Evolutionary conservation across 2,888 invertebrate species (phyloP).

Genomic region (Dryocosmus kuriphilus): DNA sequence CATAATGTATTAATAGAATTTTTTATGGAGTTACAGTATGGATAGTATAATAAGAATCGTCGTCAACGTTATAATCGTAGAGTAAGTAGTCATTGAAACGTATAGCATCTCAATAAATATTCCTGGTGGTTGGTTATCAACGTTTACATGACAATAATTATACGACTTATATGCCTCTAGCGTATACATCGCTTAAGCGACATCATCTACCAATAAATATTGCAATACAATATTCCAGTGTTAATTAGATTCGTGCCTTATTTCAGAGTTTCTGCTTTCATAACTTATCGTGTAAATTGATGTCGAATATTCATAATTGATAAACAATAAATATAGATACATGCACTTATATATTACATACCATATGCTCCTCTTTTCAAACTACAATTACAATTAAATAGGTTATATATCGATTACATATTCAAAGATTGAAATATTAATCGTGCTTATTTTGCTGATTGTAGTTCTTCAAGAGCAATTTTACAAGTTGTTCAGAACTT

Average conservation of each 20-base stretch:
- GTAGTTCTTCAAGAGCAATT: background rate
- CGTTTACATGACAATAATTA: constrained; percentile 28
- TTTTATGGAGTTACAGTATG: constrained; percentile 24
- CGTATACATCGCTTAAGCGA: constrained; percentile 22
- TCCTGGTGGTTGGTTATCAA: constrained; percentile 26
- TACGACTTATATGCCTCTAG: constrained; percentile 29
- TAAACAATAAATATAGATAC: background rate
- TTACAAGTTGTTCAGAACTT: background rate
- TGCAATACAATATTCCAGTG: background rate
- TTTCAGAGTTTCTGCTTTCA: background rate
- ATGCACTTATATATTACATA: constrained; percentile 5
- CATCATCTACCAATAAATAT: constrained; percentile 22
- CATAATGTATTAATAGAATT: constrained; percentile 34
- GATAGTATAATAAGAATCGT: constrained; percentile 41
- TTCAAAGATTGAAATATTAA: background rate
- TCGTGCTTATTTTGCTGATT: background rate
- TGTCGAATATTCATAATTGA: background rate
- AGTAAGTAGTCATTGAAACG: constrained; percentile 40
- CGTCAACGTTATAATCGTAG: constrained; percentile 38
- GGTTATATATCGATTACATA: background rate
- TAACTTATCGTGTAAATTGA: background rate
- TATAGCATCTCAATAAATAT: constrained; percentile 34
- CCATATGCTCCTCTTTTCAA: background rate
- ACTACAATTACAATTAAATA: background rate
- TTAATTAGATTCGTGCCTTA: background rate